Evolutionary conservation across 2,888 invertebrate species (phyloP).

Genomic region (Tetramorium bicarinatum): DNA sequence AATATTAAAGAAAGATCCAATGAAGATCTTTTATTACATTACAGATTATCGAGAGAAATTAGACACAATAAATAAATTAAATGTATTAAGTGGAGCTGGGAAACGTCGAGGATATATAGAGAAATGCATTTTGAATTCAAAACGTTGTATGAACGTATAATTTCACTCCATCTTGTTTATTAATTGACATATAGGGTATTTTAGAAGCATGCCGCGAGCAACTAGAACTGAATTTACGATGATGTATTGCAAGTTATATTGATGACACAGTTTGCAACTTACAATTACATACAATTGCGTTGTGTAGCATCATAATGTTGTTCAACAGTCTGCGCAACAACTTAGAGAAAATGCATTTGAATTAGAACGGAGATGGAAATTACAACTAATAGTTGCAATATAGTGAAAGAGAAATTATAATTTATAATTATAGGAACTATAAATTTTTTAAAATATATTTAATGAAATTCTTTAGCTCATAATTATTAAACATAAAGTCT

Average conservation of each 20-base stretch:
- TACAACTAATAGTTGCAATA: background rate
- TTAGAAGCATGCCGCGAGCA: conserved; percentile 2
- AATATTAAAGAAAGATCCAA: background rate
- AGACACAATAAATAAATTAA: conserved; percentile 14
- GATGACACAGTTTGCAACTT: conserved; percentile 45
- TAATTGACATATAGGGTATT: conserved; percentile 18
- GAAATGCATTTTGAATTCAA: background rate
- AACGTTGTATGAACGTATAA: conserved; percentile 6
- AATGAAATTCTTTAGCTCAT: background rate
- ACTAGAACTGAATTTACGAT: conserved; percentile 29
- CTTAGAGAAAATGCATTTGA: conserved; percentile 12
- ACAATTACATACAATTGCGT: conserved; percentile 40
- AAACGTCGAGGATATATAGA: background rate
- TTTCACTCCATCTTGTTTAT: conserved; percentile 23
- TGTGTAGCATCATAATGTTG: conserved; percentile 17
- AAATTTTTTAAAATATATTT: background rate
- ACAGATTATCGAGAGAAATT: conserved; percentile 20
- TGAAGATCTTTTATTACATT: background rate
- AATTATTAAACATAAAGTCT: background rate
- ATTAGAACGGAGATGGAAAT: background rate
- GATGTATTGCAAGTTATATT: conserved; percentile 27
- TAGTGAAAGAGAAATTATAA: background rate
- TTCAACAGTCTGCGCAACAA: conserved; percentile 26
- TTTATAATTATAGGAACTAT: background rate
- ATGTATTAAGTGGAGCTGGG: too few relatives aligned